phyloP scores from a whole-genome alignment of 2,888 invertebrate genomes.

The Muschampia plurimacula region DNA sequence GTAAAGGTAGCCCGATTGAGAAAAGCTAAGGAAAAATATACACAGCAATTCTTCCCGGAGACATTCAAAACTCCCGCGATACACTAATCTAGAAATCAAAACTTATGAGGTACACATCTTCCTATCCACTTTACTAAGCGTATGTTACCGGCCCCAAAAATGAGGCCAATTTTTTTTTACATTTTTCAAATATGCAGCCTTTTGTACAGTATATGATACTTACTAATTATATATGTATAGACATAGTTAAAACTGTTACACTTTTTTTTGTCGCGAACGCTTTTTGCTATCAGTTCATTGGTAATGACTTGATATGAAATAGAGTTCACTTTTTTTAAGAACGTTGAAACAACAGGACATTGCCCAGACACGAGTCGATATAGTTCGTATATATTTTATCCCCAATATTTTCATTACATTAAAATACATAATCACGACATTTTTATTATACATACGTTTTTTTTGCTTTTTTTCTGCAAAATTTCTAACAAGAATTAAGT shows the following conservation, averaged over 20 bases:
- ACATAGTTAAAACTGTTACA: slow-evolving; percentile 80
- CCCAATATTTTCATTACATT: slow-evolving; percentile 65
- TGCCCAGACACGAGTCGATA: slow-evolving; percentile 67
- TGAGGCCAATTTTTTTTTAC: slow-evolving; percentile 78
- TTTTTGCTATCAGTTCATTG: slow-evolving; percentile 53
- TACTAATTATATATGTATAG: slow-evolving; percentile 80
- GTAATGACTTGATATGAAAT: slow-evolving; percentile 55
- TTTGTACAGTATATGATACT: slow-evolving; percentile 84
- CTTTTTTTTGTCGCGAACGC: slow-evolving; percentile 68
- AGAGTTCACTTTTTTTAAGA: slow-evolving; percentile 63
- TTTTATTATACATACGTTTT: slow-evolving; percentile 47
- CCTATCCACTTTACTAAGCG: slow-evolving; percentile 83
- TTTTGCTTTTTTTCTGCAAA: slow-evolving; percentile 58
- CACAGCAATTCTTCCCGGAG: slow-evolving; percentile 49
- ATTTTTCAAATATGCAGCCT: slow-evolving; percentile 79
- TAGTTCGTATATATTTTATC: slow-evolving; percentile 65
- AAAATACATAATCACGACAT: slow-evolving; percentile 68
- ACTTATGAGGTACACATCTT: slow-evolving; percentile 76
- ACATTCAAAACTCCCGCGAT: slow-evolving; percentile 57
- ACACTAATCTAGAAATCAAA: slow-evolving; percentile 69
- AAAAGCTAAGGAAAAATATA: slow-evolving; percentile 56
- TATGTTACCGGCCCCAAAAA: slow-evolving; percentile 78
- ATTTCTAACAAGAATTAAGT: slow-evolving; percentile 46
- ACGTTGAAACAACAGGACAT: slow-evolving; percentile 69
- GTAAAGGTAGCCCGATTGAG: slow-evolving; percentile 54